Evolutionary conservation across 2,113 vertebrate genomes (phyloP), one percentile per base, ranked within the genome.

Genomic region (Fukomys damarensis): DNA sequence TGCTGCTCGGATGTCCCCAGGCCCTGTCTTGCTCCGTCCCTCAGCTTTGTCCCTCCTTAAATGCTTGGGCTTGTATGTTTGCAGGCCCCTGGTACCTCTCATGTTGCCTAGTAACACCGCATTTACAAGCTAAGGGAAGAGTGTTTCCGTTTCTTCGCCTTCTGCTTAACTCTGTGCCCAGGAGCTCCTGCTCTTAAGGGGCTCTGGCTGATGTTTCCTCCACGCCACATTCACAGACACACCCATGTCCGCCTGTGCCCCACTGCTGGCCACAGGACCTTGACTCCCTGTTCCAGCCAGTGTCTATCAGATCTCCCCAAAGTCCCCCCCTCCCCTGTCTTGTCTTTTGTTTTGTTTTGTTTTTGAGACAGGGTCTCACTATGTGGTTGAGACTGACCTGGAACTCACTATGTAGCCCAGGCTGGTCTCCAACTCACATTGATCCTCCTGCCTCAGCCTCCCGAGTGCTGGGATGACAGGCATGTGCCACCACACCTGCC

Each of bases 11-110:
- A 43, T 20, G 0, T 12, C 43, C 7, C 52, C 22, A 7, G 58
- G 56, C 56, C 59, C 28, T 7, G 0, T 35, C 59, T 41, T n/a
- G 20, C 7, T 1, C 11, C 4, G 3, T 14, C 6, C 22, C 61
- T 41, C 32, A 63, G 41, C 56, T 70, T 54, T 80, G 72, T 20
- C 17, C 38, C 76, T 41, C 17, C 43, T 30, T 5, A 17, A 19
- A 6, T 20, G 38, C 52, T 72, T n/a, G 88, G 84, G 88, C 79
- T 24, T 8, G 11, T 41, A 30, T 65, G 32, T 61, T 83, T 52
- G 61, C 80, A 24, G 72, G 35, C 84, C 8, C 65, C 30, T 52
- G 22, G 10, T 22, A 4, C 0, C 41, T 38, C 24, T 72, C 24
- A 14, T 59, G 77, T 74, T 41, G 22, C 2, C 11, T 35, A 0